Percentiles rank a stretch among this genome's conserved stretches.
phyloP scores from a whole-genome alignment of 2,888 invertebrate genomes.

The Parasteatoda lunata region DNA sequence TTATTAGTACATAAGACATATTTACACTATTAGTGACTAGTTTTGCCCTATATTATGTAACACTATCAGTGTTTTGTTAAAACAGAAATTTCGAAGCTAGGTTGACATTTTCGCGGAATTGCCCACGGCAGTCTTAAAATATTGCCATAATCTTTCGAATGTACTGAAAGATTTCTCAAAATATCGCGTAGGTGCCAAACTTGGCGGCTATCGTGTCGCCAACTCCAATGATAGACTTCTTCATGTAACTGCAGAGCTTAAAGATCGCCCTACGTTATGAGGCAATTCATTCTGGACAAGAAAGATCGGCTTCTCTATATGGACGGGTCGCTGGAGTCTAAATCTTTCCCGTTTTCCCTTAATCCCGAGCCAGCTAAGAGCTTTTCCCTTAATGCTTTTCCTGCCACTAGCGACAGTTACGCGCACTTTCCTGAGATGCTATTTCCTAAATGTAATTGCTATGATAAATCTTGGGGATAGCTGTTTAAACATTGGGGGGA shows the following conservation, averaged over 20 bases:
- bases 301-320: constrained; percentile 62
- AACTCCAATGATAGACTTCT: constrained; percentile 20
- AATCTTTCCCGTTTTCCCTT: constrained; percentile 64
- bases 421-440: constrained; percentile 65
- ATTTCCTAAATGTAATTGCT: constrained; percentile 68
- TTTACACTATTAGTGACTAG: no score
- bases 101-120: no score
- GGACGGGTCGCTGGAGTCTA: constrained; percentile 61
- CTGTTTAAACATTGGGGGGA: constrained; percentile 65
- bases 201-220: no score
- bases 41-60: no score
- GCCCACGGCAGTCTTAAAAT: no score
- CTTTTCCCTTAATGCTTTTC: constrained; percentile 68
- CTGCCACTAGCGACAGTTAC: constrained; percentile 65
- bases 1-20: no score
- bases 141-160: no score
- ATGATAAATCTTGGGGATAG: constrained; percentile 67
- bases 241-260: constrained; percentile 33
- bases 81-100: no score
- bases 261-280: constrained; percentile 66
- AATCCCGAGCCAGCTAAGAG: constrained; percentile 65
- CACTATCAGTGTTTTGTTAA: no score
- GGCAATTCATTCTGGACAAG: constrained; percentile 64
- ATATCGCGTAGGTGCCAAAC: no score
- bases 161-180: no score